phyloP scores from a whole-genome alignment of 2,113 vertebrate genomes.

The Psephotus haematonotus region DNA sequence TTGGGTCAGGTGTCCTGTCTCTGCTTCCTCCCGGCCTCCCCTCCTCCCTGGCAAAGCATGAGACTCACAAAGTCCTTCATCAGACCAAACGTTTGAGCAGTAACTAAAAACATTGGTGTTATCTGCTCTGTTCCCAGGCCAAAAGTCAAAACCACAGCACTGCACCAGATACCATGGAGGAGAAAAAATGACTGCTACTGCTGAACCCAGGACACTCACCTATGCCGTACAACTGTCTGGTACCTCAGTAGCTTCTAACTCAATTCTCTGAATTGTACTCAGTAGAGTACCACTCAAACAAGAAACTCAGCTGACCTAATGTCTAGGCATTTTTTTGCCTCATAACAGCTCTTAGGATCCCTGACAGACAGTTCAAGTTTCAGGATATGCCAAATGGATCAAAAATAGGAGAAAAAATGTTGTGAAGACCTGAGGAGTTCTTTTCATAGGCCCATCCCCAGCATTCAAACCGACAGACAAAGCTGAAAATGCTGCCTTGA shows the following conservation, averaged over 20 bases:
- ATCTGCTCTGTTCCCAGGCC: too few species aligned
- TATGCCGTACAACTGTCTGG: not conserved
- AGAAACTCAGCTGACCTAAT: not conserved
- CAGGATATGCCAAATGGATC: not conserved
- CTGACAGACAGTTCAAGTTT: not conserved
- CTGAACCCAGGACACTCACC: not conserved
- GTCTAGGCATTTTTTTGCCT: not conserved
- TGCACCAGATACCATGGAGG: too few species aligned
- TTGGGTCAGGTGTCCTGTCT: too few species aligned
- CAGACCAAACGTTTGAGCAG: too few species aligned
- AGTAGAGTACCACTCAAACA: not conserved
- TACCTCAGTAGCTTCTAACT: not conserved
- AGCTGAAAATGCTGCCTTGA: not conserved
- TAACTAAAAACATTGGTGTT: too few species aligned
- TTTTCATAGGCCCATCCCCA: not conserved
- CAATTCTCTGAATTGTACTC: not conserved
- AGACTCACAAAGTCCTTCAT: too few species aligned
- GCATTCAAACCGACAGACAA: not conserved
- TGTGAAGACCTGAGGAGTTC: not conserved
- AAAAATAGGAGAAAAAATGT: not conserved
- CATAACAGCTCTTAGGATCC: not conserved
- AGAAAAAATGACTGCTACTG: too few species aligned
- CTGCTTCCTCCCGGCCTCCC: too few species aligned
- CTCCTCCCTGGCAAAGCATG: too few species aligned
- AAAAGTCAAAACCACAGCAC: too few species aligned